Conservation (phyloP, 2,888 invertebrate genomes). For the Euplagia quadripunctaria region DNA sequence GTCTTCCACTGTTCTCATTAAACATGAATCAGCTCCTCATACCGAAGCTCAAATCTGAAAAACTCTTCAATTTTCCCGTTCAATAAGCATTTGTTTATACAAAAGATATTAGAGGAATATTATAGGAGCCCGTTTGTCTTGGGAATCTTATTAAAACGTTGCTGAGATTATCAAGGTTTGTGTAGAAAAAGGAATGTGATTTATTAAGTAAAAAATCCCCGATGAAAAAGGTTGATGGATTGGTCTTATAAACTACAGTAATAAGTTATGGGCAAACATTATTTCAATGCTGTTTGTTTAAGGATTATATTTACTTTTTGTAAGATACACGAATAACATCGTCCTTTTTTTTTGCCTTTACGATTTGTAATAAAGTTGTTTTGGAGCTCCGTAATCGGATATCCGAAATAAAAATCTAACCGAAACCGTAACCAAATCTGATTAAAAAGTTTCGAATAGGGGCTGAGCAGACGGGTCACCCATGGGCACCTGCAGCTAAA, state of each 20-base stretch:
- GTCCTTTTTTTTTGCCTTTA: not conserved
- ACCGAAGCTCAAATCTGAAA: not conserved
- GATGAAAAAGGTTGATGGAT: constrained; percentile 1
- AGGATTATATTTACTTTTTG: not conserved
- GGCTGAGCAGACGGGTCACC: no score
- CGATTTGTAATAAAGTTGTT: not conserved
- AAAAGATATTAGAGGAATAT: constrained; percentile 40
- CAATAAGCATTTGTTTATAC: constrained; percentile 39
- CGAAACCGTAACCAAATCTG: no score
- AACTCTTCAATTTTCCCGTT: constrained; percentile 14
- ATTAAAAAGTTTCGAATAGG: no score
- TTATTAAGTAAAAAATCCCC: constrained; percentile 8
- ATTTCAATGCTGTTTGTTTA: not conserved
- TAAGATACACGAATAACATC: not conserved
- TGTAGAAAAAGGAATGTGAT: constrained; percentile 13
- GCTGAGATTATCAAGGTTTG: constrained; percentile 14
- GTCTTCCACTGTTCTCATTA: not conserved
- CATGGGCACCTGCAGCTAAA: no score
- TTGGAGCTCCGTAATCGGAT: no score
- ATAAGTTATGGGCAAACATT: constrained; percentile 7
- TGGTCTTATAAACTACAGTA: not conserved
- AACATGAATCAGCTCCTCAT: not conserved
- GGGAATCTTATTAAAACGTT: constrained; percentile 38
- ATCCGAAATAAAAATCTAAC: no score
- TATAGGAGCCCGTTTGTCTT: constrained; percentile 32